These are phyloP conservation scores for Dysmachus trigonus DNA, from an alignment of 2,888 invertebrate species.

Conservation along the genomic window DNA sequence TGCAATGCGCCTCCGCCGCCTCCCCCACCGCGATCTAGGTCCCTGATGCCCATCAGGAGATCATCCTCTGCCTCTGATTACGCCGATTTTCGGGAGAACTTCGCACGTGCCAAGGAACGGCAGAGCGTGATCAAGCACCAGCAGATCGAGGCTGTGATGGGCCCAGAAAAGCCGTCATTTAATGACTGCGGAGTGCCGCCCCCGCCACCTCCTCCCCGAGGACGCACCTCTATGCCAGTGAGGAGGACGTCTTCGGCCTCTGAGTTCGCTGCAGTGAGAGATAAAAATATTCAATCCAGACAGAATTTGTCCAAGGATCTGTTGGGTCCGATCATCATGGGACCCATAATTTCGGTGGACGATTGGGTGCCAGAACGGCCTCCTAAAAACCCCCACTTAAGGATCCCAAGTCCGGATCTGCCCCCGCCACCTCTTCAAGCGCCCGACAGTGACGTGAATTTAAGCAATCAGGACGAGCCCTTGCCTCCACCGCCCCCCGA, in stretches of 20 bases:
- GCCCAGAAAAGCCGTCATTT: slow-evolving; percentile 62
- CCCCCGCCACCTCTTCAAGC: slow-evolving; percentile 61
- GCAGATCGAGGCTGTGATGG: slow-evolving; percentile 54
- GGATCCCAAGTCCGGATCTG: slow-evolving; percentile 64
- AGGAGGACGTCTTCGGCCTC: slow-evolving; percentile 74
- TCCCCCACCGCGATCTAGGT: slow-evolving; percentile 61
- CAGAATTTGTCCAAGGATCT: slow-evolving; percentile 61
- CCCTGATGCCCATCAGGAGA: slow-evolving; percentile 63
- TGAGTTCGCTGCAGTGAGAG: slow-evolving; percentile 68
- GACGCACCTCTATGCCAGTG: slow-evolving; percentile 55
- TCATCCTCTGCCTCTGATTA: slow-evolving; percentile 78
- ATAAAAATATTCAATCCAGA: slow-evolving; percentile 56
- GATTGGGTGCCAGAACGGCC: slow-evolving; percentile 80
- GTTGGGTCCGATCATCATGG: slow-evolving; percentile 71
- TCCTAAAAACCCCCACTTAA: slow-evolving; percentile 77
- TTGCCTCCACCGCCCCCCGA: slow-evolving; percentile 65
- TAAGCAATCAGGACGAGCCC: slow-evolving; percentile 59
- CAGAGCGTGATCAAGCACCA: slow-evolving; percentile 55
- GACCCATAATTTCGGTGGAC: slow-evolving; percentile 71
- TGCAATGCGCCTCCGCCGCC: slow-evolving; percentile 59
- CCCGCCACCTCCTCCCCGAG: slow-evolving; percentile 64
- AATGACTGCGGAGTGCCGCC: slow-evolving; percentile 64
- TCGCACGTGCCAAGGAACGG: slow-evolving; percentile 52
- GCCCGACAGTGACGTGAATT: slow-evolving; percentile 56
- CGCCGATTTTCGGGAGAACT: slow-evolving; percentile 64